Evolutionary conservation across 92 coral and sea anemone species (phyloP).

Genomic region (Actinostola sp.): DNA sequence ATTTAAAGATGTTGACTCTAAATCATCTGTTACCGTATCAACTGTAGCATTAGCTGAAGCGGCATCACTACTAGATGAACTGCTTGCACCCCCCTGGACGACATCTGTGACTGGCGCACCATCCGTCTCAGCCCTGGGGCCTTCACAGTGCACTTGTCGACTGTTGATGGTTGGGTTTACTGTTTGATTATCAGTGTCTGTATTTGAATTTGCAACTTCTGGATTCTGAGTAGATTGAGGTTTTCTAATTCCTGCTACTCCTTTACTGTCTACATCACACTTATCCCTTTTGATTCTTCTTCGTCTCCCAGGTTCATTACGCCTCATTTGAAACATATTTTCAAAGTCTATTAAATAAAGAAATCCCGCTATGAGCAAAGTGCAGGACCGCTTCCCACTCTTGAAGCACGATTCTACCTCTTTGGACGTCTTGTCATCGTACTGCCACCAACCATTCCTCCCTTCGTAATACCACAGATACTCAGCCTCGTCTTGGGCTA

Average conservation of each 20-base stretch:
- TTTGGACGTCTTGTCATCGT: conserved; percentile 85
- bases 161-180: background rate
- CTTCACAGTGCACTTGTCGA: conserved; percentile 3
- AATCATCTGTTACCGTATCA: background rate
- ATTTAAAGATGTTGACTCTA: background rate
- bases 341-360: conserved; percentile 93
- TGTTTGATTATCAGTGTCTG: background rate
- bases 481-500: conserved; percentile 30
- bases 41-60: background rate
- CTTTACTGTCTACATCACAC: conserved; percentile 87
- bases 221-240: background rate
- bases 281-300: conserved; percentile 94
- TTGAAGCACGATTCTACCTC: conserved; percentile 93
- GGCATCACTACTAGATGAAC: background rate
- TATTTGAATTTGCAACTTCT: background rate
- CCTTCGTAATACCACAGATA: conserved; percentile 98
- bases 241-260: conserved; percentile 85
- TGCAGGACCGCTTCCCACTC: conserved; percentile 93
- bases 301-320: conserved; percentile 94
- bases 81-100: conserved; percentile 29
- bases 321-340: conserved; percentile 96
- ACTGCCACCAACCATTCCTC: conserved; percentile 99
- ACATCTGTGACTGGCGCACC: conserved; percentile 3
- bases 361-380: conserved; percentile 92
- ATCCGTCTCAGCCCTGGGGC: conserved; percentile 8